Percentiles rank a stretch among this genome's conserved stretches.
Evolutionary conservation across 2,113 vertebrate genomes (phyloP).

Genomic region (Engraulis encrasicolus): DNA sequence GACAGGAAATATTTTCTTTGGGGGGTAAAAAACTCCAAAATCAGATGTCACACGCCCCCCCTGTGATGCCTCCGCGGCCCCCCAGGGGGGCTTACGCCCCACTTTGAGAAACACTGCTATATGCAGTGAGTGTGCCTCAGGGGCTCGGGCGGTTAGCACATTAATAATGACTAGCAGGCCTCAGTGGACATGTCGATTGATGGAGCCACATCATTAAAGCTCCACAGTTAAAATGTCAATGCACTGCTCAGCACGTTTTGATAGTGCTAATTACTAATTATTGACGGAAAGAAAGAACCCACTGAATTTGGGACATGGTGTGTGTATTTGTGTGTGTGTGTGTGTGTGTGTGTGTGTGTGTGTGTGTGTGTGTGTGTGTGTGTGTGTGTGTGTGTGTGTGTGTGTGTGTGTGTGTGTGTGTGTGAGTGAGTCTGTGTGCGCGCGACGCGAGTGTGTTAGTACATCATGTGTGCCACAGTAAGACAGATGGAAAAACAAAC

Average conservation of each 20-base stretch:
- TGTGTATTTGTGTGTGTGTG: neutral
- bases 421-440: neutral
- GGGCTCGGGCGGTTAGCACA: conserved; percentile 2
- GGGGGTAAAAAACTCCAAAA: too few relatives aligned
- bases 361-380: too few relatives aligned
- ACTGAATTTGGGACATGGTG: neutral
- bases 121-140: neutral
- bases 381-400: neutral
- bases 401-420: neutral
- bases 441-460: too few relatives aligned
- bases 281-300: conserved; percentile 32
- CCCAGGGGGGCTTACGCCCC: too few relatives aligned
- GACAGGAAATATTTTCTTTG: too few relatives aligned
- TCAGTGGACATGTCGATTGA: conserved; percentile 33
- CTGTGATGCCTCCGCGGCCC: too few relatives aligned
- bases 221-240: conserved; percentile 41
- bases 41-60: too few relatives aligned
- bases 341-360: too few relatives aligned
- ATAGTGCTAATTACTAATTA: conserved; percentile 37
- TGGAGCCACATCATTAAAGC: conserved; percentile 38
- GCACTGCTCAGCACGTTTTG: conserved; percentile 21
- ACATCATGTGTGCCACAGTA: neutral
- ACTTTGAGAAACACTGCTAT: too few relatives aligned
- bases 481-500: conserved; percentile 24
- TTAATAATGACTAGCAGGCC: conserved; percentile 25